Evolutionary conservation across 2,888 invertebrate species (phyloP), one percentile per base, ranked within the genome.

Genomic region (Phengaris alcon): DNA sequence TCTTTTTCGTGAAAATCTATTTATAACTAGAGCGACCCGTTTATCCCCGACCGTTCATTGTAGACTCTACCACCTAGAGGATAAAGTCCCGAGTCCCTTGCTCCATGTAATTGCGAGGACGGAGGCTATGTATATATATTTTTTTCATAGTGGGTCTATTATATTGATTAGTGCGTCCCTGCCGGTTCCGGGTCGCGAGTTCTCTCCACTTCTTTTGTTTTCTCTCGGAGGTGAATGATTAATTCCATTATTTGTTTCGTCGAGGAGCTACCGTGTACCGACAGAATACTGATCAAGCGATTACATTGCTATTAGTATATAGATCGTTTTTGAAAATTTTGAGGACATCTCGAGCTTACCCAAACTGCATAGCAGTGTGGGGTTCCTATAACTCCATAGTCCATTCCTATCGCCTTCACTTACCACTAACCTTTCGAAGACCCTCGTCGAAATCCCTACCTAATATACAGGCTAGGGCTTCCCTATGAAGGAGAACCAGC

Each of bases 1-100:
- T 93, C 93, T 93, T 93, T 93, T 93, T 92, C 93, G 93, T 91
- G 92, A 92, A 93, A 93, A 93, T 93, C 93, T 93, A 93, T 93
- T 93, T 93, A 93, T 93, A 93, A 93, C 91, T 93, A 93, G 93
- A 91, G 90, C 92, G 89, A 87, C 85, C 87, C 87, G 87, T 83
- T 79, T 82, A 75, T 80, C 77, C 78, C 72, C 78, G 78, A 75
- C 72, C 79, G 79, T 78, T 77, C 76, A 78, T 82, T 83, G 80
- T 83, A 77, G 79, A 82, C 86, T 80, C 82, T 86, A 82, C 77
- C 77, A 76, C 77, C 76, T 82, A 78, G 74, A 69, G 9, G 12
- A 76, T 80, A 81, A 78, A 77, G 77, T 77, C 76, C 80, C 85
- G 77, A 82, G 82, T 84, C 78, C 78, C 77, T 77, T 82, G 80